Evolutionary conservation across 2,888 invertebrate species (phyloP), one percentile per base, ranked within the genome.

Genomic region (Synanthedon vespiformis): DNA sequence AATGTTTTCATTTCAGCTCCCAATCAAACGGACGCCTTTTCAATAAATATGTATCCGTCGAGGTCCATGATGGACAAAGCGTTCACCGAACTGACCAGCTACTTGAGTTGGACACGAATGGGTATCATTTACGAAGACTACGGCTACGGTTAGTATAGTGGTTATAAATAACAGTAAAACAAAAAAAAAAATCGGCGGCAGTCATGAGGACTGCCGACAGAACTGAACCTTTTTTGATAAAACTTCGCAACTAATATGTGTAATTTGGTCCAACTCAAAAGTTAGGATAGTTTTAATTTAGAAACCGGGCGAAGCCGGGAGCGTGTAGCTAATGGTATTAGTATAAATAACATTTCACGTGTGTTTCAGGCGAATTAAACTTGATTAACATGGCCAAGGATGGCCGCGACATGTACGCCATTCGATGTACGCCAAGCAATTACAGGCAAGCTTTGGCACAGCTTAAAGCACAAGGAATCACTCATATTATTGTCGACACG

Each of bases 31-130:
- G 64, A 67, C 1, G 66, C 73, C 62, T 94, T 94, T 73, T 95
- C 96, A 48, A 92, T 97, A 64, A 97, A 96, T 81, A 86, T 98
- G 52, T 94, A 95, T 75, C 98, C 98, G 0, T 92, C 95, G 10
- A 93, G 95, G 59, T 90, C 91, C 53, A 89, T 94, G 59, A 90
- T 97, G 73, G 94, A 95, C 70, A 89, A 89, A 70, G 95, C 95
- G 0, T 95, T 96, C 78, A 90, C 92, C 54, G 97, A 97, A 68
- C 90, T 97, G 60, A 94, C 97, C 76, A 88, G 91, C 10, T 95
- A 95, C 74, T 90, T 97, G 56, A 95, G 96, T 74, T 98, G 98
- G 98, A 95, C 95, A 2, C 92, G 93, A 70, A 95, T 97, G 67
- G 97, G 96, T 0, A 93, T 98, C 53, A 92, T 98, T 49, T 98